A percentile compares a stretch with the other conserved stretches of the same genome.
phyloP scores from a whole-genome alignment of 2,797 vertebrate species.

The Gallirallus australis region DNA sequence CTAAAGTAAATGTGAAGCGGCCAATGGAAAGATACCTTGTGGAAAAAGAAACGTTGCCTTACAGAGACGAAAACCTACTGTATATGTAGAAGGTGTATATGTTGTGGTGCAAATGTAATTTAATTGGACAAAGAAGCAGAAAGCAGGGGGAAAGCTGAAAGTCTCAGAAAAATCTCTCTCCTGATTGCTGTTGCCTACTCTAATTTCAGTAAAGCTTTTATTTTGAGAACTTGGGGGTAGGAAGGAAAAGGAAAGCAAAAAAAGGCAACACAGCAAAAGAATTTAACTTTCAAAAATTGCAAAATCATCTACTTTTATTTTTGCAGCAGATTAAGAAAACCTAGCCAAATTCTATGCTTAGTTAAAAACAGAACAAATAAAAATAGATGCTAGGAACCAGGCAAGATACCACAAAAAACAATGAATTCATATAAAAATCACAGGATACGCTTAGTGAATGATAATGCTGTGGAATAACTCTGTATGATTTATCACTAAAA shows the following conservation, averaged over 20 bases:
- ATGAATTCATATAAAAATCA: background rate
- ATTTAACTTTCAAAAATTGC: background rate
- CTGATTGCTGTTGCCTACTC: background rate
- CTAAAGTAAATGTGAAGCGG: background rate
- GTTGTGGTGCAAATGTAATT: background rate
- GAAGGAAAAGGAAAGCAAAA: background rate
- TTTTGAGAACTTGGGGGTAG: background rate
- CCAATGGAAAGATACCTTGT: background rate
- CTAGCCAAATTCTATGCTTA: background rate
- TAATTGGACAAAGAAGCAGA: background rate
- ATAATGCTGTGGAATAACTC: background rate
- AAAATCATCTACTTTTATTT: conserved; percentile 19
- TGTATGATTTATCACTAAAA: background rate
- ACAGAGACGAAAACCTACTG: background rate
- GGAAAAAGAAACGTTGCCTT: background rate
- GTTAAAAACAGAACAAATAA: conserved; percentile 34
- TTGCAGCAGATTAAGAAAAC: conserved; percentile 5
- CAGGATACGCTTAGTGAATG: background rate
- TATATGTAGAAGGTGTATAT: background rate
- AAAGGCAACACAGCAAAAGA: background rate
- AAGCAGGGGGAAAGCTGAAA: fast-evolving
- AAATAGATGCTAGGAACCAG: conserved; percentile 35
- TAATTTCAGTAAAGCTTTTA: background rate
- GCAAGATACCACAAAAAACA: conserved; percentile 10
- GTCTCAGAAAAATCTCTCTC: background rate